Evolutionary conservation across 1,140 invertebrate species (phyloP), one percentile per base, ranked within the genome.

Genomic region (Polypedilum vanderplanki): DNA sequence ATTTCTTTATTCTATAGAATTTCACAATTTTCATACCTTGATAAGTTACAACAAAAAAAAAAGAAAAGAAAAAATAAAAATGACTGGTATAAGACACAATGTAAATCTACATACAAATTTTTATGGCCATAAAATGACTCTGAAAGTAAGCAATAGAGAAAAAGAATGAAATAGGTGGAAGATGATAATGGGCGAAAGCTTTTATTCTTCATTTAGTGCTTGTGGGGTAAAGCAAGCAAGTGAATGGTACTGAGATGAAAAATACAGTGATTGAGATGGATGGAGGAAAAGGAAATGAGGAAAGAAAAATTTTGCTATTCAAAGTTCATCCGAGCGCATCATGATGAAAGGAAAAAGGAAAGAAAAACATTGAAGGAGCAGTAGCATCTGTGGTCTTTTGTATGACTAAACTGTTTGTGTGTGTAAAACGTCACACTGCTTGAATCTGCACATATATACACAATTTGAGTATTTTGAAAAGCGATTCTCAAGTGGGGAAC

Each of bases 191-290:
- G 65, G 15, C 65, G 17, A 22, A 18, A 70, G 65, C 65, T 70
- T 70, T 70, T 70, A 70, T 70, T 70, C 65, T 12, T 70, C 65
- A 70, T 70, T 70, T 70, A 70, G 65, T 57, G 15, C 46, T 57
- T 57, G 24, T 57, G 46, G 46, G 46, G 5, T 33, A 33, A 33
- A 33, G 24, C 24, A 33, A 33, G 24, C 24, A 33, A 33, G 24
- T 33, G 24, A 33, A 33, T 33, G 24, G 24, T 33, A 33, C 24
- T 33, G 5, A 33, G 24, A 33, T 3, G 46, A 57, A 46, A 8
- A 57, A 57, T 57, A 12, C n/a, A 57, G 24, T 33, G n/a, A 57
- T 57, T 57, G 46, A n/a, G 10, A 57, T n/a, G n/a, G 46, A 57
- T 57, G 46, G 12, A 57, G n/a, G n/a, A n/a, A 15, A 15, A 57